phyloP scores from a whole-genome alignment of 35 echinoderm and acorn worm species.

The Lytechinus variegatus region DNA sequence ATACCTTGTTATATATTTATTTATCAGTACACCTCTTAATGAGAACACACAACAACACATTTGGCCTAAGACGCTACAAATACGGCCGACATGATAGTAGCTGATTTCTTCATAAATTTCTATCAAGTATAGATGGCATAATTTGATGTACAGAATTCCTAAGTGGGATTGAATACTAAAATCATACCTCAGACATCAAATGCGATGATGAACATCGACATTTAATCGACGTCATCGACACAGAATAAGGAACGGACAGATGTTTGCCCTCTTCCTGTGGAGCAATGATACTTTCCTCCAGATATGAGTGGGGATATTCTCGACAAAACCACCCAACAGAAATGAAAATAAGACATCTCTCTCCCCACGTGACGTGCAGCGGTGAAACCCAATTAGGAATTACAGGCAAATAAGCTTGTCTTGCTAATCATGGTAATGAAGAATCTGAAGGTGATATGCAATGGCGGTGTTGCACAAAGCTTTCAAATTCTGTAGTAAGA shows the following conservation, averaged over 20 bases:
- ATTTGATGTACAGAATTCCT: neutral
- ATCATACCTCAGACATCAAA: neutral
- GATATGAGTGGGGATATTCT: neutral
- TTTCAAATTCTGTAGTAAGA: neutral
- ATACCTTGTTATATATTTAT: no score
- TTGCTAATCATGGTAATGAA: neutral
- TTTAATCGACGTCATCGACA: neutral
- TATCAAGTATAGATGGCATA: no score
- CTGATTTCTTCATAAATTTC: no score
- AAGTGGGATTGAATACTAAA: neutral
- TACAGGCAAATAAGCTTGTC: conserved; percentile 11
- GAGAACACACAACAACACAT: no score
- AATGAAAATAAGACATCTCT: neutral
- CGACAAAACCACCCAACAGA: neutral
- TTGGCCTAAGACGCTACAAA: no score
- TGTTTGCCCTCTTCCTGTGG: neutral
- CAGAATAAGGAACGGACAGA: neutral
- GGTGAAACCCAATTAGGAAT: conserved; percentile 18
- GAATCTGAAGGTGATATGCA: neutral
- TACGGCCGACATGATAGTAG: no score
- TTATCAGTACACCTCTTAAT: no score
- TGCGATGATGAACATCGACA: neutral
- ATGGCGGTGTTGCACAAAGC: neutral
- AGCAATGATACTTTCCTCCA: neutral
- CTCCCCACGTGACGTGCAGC: neutral